These are phyloP conservation scores for Sebastes dallii DNA, from an alignment of 2,797 vertebrate species.

Conservation along the genomic window DNA sequence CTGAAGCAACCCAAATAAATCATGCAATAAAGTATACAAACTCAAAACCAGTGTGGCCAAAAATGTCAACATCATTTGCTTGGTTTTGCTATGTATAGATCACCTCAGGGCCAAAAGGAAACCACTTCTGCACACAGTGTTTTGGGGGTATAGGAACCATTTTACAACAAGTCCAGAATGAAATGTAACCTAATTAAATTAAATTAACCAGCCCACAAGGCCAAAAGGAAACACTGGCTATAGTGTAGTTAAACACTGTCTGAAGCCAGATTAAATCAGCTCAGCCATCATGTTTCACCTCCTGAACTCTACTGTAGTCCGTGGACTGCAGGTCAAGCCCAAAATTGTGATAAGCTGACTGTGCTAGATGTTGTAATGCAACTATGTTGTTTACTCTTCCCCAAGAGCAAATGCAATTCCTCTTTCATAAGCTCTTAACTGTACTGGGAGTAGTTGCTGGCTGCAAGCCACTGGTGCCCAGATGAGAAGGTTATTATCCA, in stretches of 20 bases:
- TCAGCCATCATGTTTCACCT: neutral
- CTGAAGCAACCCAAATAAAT: neutral
- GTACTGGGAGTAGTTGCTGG: conserved; percentile 3
- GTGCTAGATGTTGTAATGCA: neutral
- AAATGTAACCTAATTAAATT: neutral
- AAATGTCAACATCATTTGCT: neutral
- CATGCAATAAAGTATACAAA: neutral
- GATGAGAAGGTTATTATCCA: conserved; percentile 26
- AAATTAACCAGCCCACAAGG: neutral
- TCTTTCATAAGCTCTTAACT: conserved; percentile 25
- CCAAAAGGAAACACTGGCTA: neutral
- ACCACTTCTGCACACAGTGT: neutral
- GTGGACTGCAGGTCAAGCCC: no score
- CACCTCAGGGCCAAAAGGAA: neutral
- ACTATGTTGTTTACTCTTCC: neutral
- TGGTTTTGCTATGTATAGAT: neutral
- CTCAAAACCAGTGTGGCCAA: neutral
- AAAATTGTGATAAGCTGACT: neutral
- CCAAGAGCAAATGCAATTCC: neutral
- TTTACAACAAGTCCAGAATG: neutral
- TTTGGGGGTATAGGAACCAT: neutral
- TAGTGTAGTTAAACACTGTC: neutral
- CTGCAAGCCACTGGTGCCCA: conserved; percentile 8
- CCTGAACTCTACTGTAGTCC: neutral
- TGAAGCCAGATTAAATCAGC: neutral